These are phyloP conservation scores for Calycopis cecrops DNA, from an alignment of 1,140 invertebrate genomes.

Conservation along the genomic window DNA sequence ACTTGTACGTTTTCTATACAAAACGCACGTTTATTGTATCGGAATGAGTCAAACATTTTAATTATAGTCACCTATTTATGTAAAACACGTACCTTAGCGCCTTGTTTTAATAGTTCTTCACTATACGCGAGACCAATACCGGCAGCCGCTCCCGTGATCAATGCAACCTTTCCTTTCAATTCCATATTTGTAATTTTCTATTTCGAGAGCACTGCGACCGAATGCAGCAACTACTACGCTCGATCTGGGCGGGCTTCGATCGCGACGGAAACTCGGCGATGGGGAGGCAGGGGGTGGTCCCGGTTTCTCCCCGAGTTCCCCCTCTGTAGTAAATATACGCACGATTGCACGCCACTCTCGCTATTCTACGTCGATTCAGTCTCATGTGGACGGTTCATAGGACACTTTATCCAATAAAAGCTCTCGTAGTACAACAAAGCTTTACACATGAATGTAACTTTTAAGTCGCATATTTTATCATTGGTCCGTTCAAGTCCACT, in stretches of 20 bases:
- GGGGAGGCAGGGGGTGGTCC: constrained; percentile 35
- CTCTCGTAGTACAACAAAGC: constrained; percentile 27
- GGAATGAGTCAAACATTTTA: background rate
- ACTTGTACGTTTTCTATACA: constrained; percentile 7
- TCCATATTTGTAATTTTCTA: constrained; percentile 74
- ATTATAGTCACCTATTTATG: constrained; percentile 10
- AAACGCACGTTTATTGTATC: background rate
- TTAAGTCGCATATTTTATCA: background rate
- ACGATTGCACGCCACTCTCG: constrained; percentile 60
- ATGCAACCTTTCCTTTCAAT: constrained; percentile 81
- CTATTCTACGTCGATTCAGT: constrained; percentile 48
- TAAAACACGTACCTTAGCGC: constrained; percentile 78
- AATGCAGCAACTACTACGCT: constrained; percentile 44
- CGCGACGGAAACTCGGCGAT: constrained; percentile 42
- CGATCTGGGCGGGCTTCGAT: constrained; percentile 56
- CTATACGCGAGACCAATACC: constrained; percentile 83
- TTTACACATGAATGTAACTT: constrained; percentile 1
- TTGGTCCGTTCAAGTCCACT: too few relatives aligned
- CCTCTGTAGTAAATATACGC: constrained; percentile 64
- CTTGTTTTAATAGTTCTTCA: constrained; percentile 81
- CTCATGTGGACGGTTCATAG: constrained; percentile 34
- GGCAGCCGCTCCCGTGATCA: constrained; percentile 83
- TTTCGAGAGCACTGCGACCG: constrained; percentile 42
- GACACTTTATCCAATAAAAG: constrained; percentile 39
- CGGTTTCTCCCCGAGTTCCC: constrained; percentile 47